A percentile compares a stretch with the other conserved stretches of the same genome.
Evolutionary conservation across 2,888 invertebrate species (phyloP).

Genomic region (Cacoxenus indagator): DNA sequence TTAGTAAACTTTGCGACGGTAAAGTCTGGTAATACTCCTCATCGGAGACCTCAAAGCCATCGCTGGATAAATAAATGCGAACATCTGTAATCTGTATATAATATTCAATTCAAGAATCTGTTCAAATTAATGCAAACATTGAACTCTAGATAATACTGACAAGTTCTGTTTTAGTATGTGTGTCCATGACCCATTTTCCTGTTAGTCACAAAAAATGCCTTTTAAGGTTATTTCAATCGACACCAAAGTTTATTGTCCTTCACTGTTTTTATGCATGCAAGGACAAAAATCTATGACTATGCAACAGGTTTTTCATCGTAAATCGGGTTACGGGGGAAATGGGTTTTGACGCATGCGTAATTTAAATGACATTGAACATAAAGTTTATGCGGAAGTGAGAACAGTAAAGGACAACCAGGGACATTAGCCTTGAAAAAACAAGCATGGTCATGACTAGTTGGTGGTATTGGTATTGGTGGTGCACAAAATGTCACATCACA

Average conservation of each 20-base stretch:
- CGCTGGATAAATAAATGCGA: conserved; percentile 75
- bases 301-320: not conserved
- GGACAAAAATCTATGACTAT: conserved; percentile 11
- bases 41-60: conserved; percentile 81
- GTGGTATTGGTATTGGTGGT: conserved; percentile 10
- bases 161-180: not conserved
- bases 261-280: conserved; percentile 22
- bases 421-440: conserved; percentile 53
- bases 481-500: conserved; percentile 33
- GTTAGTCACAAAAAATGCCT: not conserved
- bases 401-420: conserved; percentile 34
- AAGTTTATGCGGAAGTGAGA: conserved; percentile 40
- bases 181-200: not conserved
- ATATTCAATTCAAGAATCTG: not conserved
- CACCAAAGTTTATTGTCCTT: conserved; percentile 46
- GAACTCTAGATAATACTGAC: not conserved
- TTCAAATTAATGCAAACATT: not conserved
- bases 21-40: conserved; percentile 84
- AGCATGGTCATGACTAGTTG: conserved; percentile 36
- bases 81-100: conserved; percentile 66
- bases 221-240: not conserved
- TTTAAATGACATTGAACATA: conserved; percentile 58
- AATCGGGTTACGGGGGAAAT: not conserved
- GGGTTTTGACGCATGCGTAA: conserved; percentile 44
- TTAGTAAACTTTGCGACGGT: conserved; percentile 82